Evolutionary conservation across 2,113 vertebrate genomes (phyloP).

Genomic region (Nycticryphes semicollaris): DNA sequence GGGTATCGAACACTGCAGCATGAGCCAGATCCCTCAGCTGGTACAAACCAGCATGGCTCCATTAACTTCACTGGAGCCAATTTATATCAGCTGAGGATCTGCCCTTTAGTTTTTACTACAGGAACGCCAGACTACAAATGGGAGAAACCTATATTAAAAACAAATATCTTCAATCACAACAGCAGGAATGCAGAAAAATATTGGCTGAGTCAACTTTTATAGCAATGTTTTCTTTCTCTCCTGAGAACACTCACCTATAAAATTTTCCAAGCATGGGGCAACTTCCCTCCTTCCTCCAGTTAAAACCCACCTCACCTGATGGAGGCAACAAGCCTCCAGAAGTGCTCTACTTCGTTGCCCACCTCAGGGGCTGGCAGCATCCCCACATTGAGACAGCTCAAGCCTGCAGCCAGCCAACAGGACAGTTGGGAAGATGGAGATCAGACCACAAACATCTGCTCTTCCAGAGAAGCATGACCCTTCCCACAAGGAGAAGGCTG

Average conservation of each 20-base stretch:
- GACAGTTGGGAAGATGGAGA: conserved; percentile 36
- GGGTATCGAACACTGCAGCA: neutral
- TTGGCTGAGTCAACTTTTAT: conserved; percentile 61
- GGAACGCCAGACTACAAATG: conserved; percentile 29
- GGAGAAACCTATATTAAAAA: conserved; percentile 57
- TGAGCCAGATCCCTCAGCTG: conserved; percentile 56
- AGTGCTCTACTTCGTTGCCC: neutral
- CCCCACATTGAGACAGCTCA: conserved; percentile 19
- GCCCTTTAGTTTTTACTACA: conserved; percentile 49
- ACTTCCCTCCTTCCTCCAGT: conserved; percentile 5
- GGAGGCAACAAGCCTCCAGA: neutral
- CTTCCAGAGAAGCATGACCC: conserved; percentile 15
- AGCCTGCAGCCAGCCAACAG: neutral
- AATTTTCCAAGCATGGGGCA: conserved; percentile 49
- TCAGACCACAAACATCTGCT: conserved; percentile 74
- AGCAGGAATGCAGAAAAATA: conserved; percentile 51
- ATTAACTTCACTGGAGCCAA: conserved; percentile 48
- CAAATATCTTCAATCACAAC: conserved; percentile 56
- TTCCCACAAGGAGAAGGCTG: conserved; percentile 2
- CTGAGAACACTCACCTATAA: conserved; percentile 18
- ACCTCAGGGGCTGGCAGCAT: neutral
- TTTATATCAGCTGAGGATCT: conserved; percentile 64
- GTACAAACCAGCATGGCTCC: conserved; percentile 22
- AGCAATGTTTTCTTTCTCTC: conserved; percentile 40
- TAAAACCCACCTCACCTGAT: conserved; percentile 28